A percentile compares a stretch with the other conserved stretches of the same genome.
phyloP scores from a whole-genome alignment of 1,140 invertebrate genomes.

The Drosophila truncata region DNA sequence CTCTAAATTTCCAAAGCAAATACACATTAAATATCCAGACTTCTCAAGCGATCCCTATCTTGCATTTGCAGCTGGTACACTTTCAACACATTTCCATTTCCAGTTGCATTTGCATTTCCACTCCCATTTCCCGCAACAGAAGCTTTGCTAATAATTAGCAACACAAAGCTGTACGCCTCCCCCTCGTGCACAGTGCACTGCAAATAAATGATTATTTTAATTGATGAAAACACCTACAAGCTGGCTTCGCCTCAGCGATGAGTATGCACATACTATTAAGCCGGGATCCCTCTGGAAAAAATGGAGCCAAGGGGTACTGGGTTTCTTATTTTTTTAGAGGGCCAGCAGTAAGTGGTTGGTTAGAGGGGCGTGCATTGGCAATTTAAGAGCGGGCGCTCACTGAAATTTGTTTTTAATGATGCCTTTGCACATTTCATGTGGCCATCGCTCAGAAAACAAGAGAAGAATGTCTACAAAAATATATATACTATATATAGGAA shows the following conservation, averaged over 20 bases:
- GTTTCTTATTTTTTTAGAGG: neutral
- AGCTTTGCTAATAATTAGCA: constrained; percentile 43
- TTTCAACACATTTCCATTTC: constrained; percentile 28
- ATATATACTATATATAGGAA: neutral
- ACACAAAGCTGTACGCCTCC: constrained; percentile 22
- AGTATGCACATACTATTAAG: constrained; percentile 38
- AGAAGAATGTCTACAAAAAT: constrained; percentile 17
- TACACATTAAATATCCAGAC: neutral
- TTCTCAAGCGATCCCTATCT: constrained; percentile 11
- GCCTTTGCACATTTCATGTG: constrained; percentile 71
- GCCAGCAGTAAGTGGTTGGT: constrained; percentile 3
- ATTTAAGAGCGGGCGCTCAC: constrained; percentile 70
- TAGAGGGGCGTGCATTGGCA: constrained; percentile 56
- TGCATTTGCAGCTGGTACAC: neutral
- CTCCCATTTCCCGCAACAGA: constrained; percentile 42
- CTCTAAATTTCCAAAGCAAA: neutral
- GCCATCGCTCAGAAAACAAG: constrained; percentile 59
- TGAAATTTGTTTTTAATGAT: constrained; percentile 82
- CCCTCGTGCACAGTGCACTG: constrained; percentile 62
- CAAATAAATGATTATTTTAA: constrained; percentile 83
- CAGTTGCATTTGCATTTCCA: constrained; percentile 52
- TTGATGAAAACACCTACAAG: constrained; percentile 79
- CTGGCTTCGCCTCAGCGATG: neutral
- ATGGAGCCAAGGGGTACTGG: neutral
- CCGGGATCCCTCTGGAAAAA: constrained; percentile 14